Base-by-base conservation (phyloP, 2,888 invertebrate species). In the Nysson spinosus region DNA sequence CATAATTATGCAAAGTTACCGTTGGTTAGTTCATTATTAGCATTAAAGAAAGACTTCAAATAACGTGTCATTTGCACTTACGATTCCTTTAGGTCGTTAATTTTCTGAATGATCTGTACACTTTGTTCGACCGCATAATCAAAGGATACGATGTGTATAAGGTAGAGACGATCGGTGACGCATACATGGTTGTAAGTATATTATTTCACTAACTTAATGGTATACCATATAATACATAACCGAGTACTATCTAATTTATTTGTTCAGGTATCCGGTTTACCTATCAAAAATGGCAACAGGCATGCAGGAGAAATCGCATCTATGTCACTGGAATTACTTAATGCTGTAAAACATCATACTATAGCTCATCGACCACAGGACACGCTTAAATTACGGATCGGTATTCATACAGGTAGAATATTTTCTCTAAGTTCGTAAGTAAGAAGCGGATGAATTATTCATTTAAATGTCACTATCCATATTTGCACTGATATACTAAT, bases 111-210 rank as follows among this genome's bases (percentile, higher is more conserved):
- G 98, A 98, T 89, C 91, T 99, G 85, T 99, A 99, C 89, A 98
- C 98, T 43, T 92, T 97, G 72, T 99, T 99, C 88, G 98, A 99
- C 89, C 91, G 95, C 80, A 97, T 98, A 83, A 98, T 98, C 79
- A 94, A 96, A 88, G 96, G 96, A 80, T 99, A 97, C 87, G 97
- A 98, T 86, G 99, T 99, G 39, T 99, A 99, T 88, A 99, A 99
- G 89, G 98, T 98, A 65, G 96, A 97, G 89, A 97, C 96, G 34
- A 97, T 97, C 65, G 97, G 97, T 20, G 95, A 95, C 83, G 93
- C 93, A 1, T 93, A 93, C 83, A 93, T 93, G 92, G 92, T 92
- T 87, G 92, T 92, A 86, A 87, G 91, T 89, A 67, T 12, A 39
- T 9, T 17, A 17, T 4, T 16, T 12, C 4, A 30, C 30, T 9